Evolutionary conservation across 2,113 vertebrate species (phyloP), one percentile per base, ranked within the genome.

Genomic region (Mixornis gularis): DNA sequence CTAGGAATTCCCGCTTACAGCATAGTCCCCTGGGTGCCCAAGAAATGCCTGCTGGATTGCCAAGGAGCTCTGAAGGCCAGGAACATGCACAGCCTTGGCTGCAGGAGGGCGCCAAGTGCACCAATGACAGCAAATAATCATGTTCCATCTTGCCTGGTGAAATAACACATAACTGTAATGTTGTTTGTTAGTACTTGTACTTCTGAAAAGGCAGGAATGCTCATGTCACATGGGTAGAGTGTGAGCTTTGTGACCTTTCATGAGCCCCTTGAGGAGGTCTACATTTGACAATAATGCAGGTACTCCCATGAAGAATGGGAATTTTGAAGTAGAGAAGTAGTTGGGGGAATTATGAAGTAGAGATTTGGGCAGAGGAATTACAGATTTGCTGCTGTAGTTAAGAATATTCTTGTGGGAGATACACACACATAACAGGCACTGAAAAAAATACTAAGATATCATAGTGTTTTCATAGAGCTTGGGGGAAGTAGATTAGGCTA

Each of bases 1-100:
- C 92, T 87, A 95, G 94, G 94, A 96, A 96, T 96, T 95, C 92
- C 92, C 87, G 89, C 72, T 91, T 85, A 85, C 41, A 5, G 79
- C 85, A 77, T 85, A 91, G 73, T 94, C 92, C 79, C 92, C 66
- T 51, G 90, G 66, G 94, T 87, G 74, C 71, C 38, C 68, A 79
- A 79, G 60, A 80, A 95, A 38, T 14, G 90, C 79, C 70, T 92
- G 79, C 74, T 0, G 0, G 58, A 77, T 55, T 94, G 92, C 87
- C 90, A 94, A 89, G 79, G 51, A 94, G 79, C 29, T 77, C 59
- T 34, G 46, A 91, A 89, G 82, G 74, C 88, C 87, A 87, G 36
- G 27, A 91, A 74, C 13, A 12, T 0, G 4, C 59, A 53, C 41
- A 91, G 63, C 62, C 79, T 60, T 43, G 52, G 85, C 69, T 92